Percentiles rank a stretch among this genome's conserved stretches.
Evolutionary conservation across 1,140 invertebrate species (phyloP).

Genomic region (Sipha flava): DNA sequence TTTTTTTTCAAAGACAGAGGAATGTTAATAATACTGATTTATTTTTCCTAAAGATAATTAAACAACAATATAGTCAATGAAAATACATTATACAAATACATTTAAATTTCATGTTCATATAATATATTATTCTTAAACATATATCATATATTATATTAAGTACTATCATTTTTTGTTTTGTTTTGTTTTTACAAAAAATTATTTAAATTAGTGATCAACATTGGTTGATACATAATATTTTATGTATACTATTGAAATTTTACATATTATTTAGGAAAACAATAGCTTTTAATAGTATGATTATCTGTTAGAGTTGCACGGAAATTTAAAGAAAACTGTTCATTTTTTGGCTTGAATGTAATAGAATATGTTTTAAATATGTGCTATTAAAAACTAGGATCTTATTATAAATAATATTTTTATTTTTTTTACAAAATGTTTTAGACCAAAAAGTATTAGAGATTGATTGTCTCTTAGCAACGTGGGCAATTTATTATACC

Average conservation of each 20-base stretch:
- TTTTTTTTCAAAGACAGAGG: constrained; percentile 12
- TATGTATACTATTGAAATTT: not conserved
- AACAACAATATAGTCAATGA: constrained; percentile 25
- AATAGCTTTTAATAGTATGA: not conserved
- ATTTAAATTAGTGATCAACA: not conserved
- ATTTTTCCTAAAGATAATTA: constrained; percentile 14
- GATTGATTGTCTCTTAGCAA: constrained; percentile 31
- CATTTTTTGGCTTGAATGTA: not conserved
- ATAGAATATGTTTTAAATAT: not conserved
- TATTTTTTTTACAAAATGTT: constrained; percentile 14
- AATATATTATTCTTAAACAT: constrained; percentile 3
- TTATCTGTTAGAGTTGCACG: not conserved
- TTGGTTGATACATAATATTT: not conserved
- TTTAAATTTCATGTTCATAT: constrained; percentile 15
- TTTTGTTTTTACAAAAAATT: not conserved
- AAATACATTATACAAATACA: constrained; percentile 24
- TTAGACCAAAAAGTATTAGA: constrained; percentile 8
- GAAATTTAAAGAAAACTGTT: not conserved
- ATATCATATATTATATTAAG: not conserved
- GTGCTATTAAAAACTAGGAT: not conserved
- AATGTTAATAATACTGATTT: constrained; percentile 21
- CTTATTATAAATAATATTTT: not conserved
- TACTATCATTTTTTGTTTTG: not conserved
- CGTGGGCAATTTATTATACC: constrained; percentile 23
- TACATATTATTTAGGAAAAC: not conserved